Evolutionary conservation across 1,140 invertebrate genomes (phyloP).

Genomic region (Bombus waltoni): DNA sequence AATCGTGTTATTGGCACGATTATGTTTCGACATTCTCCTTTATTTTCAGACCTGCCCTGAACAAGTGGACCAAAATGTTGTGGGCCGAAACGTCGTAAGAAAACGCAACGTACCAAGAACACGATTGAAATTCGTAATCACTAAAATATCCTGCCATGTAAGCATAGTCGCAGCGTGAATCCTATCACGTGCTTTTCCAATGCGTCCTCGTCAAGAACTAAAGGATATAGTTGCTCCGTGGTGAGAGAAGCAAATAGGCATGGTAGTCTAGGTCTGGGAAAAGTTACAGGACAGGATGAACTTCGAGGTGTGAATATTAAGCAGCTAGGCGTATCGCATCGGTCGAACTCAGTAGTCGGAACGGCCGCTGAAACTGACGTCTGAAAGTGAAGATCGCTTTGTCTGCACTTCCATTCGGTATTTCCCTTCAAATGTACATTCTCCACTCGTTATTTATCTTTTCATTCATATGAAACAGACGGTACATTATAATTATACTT

Average conservation of each 20-base stretch:
- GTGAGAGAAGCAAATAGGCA: constrained; percentile 45
- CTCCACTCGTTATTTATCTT: not conserved
- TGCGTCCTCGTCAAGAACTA: constrained; percentile 50
- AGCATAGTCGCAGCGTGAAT: constrained; percentile 65
- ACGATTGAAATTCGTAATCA: too few species aligned
- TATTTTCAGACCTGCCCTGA: too few species aligned
- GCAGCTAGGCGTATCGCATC: constrained; percentile 11
- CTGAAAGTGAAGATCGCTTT: constrained; percentile 33
- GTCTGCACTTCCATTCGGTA: not conserved
- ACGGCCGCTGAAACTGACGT: constrained; percentile 22
- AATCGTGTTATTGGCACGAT: too few species aligned
- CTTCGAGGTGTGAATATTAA: constrained; percentile 62
- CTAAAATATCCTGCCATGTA: not conserved
- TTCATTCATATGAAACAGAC: not conserved
- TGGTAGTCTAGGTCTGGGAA: constrained; percentile 41
- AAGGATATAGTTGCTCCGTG: constrained; percentile 52
- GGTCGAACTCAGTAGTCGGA: constrained; percentile 6
- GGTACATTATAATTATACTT: not conserved
- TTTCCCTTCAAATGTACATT: not conserved
- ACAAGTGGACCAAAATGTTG: too few species aligned
- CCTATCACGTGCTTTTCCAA: constrained; percentile 63
- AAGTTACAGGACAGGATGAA: constrained; percentile 34
- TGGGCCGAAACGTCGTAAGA: too few species aligned
- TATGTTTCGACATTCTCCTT: too few species aligned
- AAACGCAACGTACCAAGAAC: too few species aligned